A percentile compares a stretch with the other conserved stretches of the same genome.
Evolutionary conservation across 2,113 vertebrate species (phyloP).

Genomic region (Leptodactylus fuscus): DNA sequence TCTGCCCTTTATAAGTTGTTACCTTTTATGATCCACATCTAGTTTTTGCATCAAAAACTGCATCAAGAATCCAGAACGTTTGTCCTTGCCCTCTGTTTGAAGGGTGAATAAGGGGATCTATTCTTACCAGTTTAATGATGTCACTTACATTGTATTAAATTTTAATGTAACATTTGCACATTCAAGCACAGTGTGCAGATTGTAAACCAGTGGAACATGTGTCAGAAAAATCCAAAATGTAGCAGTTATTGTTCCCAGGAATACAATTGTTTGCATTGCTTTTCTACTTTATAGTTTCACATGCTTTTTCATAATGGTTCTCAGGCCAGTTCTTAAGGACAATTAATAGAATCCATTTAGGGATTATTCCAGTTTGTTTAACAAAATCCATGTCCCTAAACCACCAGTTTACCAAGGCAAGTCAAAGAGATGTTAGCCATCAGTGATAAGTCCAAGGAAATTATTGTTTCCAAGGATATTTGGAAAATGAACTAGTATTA

Average conservation of each 20-base stretch:
- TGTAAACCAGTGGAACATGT: background rate
- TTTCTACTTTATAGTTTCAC: background rate
- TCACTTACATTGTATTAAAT: background rate
- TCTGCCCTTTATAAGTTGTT: no score
- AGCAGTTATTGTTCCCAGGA: background rate
- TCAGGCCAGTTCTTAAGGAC: slow-evolving; percentile 10
- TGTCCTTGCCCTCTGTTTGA: no score
- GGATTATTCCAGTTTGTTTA: slow-evolving; percentile 20
- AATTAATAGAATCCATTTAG: slow-evolving; percentile 8
- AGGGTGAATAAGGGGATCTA: background rate
- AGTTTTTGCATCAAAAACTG: no score
- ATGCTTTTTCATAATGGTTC: background rate
- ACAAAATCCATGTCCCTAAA: slow-evolving; percentile 13
- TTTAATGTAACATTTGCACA: background rate
- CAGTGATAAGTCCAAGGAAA: background rate
- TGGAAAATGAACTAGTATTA: background rate
- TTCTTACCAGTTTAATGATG: background rate
- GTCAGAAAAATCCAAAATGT: background rate
- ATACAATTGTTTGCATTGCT: background rate
- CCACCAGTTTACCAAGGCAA: background rate
- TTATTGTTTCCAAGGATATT: background rate
- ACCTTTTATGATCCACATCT: no score
- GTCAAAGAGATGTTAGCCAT: background rate
- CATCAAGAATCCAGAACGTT: no score
- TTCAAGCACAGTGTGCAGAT: background rate